Percentiles rank a stretch among this genome's conserved stretches.
Evolutionary conservation across 1,140 invertebrate genomes (phyloP).

Genomic region (Triops cancriformis): DNA sequence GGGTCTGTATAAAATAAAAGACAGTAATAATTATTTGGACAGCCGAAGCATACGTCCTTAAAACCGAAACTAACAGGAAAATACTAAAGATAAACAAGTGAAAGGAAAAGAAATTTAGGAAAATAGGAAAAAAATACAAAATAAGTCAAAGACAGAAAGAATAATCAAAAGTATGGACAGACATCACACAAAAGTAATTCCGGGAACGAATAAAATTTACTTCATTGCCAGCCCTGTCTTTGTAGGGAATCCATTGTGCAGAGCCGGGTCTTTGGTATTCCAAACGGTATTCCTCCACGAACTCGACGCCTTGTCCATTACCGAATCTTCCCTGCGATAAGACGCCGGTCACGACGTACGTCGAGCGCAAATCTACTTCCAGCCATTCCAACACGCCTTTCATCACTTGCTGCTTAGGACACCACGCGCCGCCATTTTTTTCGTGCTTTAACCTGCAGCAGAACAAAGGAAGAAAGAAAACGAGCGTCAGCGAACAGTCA

Average conservation of each 20-base stretch:
- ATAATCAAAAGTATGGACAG: too few relatives aligned
- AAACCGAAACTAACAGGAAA: too few relatives aligned
- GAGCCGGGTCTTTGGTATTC: constrained; percentile 71
- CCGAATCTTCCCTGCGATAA: constrained; percentile 88
- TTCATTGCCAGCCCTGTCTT: constrained; percentile 60
- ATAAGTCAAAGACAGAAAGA: too few relatives aligned
- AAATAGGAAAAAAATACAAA: too few relatives aligned
- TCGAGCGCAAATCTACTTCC: constrained; percentile 67
- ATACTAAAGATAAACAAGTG: too few relatives aligned
- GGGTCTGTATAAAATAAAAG: too few relatives aligned
- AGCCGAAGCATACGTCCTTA: too few relatives aligned
- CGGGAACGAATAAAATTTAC: constrained; percentile 41
- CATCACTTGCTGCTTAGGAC: constrained; percentile 69
- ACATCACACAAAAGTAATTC: too few relatives aligned
- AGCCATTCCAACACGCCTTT: constrained; percentile 69
- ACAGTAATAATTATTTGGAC: too few relatives aligned
- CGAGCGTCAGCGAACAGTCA: too few relatives aligned
- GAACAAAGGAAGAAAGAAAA: not conserved
- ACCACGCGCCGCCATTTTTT: constrained; percentile 87
- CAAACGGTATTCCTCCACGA: constrained; percentile 68
- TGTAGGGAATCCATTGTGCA: constrained; percentile 66
- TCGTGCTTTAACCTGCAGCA: constrained; percentile 42
- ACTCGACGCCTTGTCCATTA: constrained; percentile 87
- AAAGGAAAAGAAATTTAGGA: too few relatives aligned
- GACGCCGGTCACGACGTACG: constrained; percentile 73